These are phyloP conservation scores for Sturnus vulgaris DNA, from an alignment of 2,113 vertebrate species.

Conservation along the genomic window DNA sequence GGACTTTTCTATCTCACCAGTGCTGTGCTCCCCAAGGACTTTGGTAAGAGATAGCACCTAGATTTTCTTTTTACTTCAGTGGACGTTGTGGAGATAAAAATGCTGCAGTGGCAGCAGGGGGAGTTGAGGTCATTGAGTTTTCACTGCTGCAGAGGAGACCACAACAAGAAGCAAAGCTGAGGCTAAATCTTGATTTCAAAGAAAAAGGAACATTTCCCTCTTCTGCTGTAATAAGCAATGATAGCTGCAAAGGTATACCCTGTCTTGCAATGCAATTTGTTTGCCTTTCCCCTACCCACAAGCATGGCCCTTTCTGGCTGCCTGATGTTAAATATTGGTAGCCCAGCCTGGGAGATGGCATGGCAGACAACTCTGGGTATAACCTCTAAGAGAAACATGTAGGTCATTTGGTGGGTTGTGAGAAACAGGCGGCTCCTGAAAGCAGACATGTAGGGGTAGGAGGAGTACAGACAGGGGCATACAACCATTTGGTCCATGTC, in stretches of 20 bases:
- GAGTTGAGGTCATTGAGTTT: not conserved
- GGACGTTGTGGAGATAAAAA: not conserved
- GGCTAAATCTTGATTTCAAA: not conserved
- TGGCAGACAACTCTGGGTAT: not conserved
- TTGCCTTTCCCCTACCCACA: not conserved
- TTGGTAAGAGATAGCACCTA: not conserved
- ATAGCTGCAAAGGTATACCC: not conserved
- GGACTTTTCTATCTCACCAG: not conserved
- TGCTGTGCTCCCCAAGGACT: not conserved
- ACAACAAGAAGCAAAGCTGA: not conserved
- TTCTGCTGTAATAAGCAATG: not conserved
- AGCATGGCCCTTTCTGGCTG: not conserved
- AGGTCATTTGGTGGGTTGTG: not conserved
- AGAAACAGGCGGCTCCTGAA: not conserved
- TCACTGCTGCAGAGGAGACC: not conserved
- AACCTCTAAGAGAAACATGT: not conserved
- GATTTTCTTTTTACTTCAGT: not conserved
- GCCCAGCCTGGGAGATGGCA: not conserved
- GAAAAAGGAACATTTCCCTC: not conserved
- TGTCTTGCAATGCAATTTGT: not conserved
- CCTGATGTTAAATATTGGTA: not conserved
- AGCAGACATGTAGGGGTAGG: not conserved
- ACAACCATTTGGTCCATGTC: not conserved
- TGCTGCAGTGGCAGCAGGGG: not conserved
- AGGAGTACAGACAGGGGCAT: not conserved